A percentile compares a stretch with the other conserved stretches of the same genome.
Conservation (phyloP, 2,888 invertebrate species). For the Incurvaria masculella region DNA sequence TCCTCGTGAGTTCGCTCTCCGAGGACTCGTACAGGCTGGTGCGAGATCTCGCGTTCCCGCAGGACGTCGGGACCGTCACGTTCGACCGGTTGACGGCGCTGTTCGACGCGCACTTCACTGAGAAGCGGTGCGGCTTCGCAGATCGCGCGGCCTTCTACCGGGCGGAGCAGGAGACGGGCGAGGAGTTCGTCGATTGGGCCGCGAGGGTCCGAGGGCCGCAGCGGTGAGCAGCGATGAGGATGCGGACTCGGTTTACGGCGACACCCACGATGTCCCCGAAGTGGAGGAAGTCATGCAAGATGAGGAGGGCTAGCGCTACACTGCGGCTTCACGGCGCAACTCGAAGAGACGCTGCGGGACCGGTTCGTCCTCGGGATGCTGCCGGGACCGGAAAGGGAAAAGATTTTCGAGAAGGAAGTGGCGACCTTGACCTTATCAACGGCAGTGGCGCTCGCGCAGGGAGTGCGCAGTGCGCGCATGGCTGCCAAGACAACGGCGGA, state of each 20-base stretch:
- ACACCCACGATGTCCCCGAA: too few relatives aligned
- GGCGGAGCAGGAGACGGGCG: constrained; percentile 15
- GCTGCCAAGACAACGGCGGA: neutral
- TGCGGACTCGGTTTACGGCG: too few relatives aligned
- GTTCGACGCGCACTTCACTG: constrained; percentile 13
- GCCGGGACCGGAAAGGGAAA: constrained; percentile 2
- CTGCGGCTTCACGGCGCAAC: constrained; percentile 13
- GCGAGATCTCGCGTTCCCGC: constrained; percentile 15
- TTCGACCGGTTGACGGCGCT: constrained; percentile 13
- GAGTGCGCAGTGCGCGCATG: too few relatives aligned
- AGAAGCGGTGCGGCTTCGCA: constrained; percentile 11
- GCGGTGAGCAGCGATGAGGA: too few relatives aligned
- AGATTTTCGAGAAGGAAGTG: neutral
- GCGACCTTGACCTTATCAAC: neutral
- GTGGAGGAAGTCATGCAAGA: too few relatives aligned
- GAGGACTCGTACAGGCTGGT: constrained; percentile 15
- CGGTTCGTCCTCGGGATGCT: constrained; percentile 17
- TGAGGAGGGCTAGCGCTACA: constrained; percentile 15
- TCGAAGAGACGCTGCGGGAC: constrained; percentile 18
- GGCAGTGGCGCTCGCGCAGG: neutral
- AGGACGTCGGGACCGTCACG: constrained; percentile 11
- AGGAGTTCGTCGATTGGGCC: constrained; percentile 7
- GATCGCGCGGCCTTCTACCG: constrained; percentile 17
- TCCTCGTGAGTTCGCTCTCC: constrained; percentile 15
- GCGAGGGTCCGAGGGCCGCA: too few relatives aligned